Evolutionary conservation across 2,113 vertebrate species (phyloP).

Genomic region (Synchiropus splendidus): DNA sequence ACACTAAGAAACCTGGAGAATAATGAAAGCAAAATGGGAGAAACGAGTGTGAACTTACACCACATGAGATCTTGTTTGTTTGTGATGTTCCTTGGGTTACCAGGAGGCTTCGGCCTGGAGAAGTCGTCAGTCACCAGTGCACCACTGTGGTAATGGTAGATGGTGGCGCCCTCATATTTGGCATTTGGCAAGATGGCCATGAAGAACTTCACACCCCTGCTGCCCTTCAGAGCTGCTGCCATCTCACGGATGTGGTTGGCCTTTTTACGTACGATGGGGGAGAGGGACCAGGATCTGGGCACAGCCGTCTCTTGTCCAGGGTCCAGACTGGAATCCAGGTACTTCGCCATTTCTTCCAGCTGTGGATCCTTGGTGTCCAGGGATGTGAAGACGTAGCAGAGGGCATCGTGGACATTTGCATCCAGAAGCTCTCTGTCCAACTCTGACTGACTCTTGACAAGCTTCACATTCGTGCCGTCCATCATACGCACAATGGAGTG

Average conservation of each 20-base stretch:
- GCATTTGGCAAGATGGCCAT: background rate
- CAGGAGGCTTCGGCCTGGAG: background rate
- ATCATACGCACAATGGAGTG: background rate
- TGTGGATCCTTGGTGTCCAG: background rate
- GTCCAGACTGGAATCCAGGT: background rate
- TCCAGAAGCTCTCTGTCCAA: background rate
- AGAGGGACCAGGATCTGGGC: background rate
- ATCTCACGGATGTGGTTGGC: background rate
- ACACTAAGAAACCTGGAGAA: too few species aligned
- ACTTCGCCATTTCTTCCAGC: background rate
- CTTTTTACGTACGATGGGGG: background rate
- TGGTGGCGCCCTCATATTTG: background rate
- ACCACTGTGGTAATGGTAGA: constrained; percentile 1
- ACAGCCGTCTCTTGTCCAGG: too few species aligned
- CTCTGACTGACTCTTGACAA: background rate
- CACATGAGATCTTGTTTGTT: background rate
- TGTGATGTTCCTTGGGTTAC: background rate
- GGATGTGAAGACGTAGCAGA: constrained; percentile 1
- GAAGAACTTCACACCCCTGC: background rate
- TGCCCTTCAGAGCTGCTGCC: background rate
- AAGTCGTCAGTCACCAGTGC: background rate
- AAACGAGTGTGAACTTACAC: background rate
- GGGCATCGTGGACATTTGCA: background rate
- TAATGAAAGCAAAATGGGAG: too few species aligned
- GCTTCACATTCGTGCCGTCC: background rate